Evolutionary conservation across 1,140 invertebrate genomes (phyloP).

Genomic region (Drosophila oshimai): DNA sequence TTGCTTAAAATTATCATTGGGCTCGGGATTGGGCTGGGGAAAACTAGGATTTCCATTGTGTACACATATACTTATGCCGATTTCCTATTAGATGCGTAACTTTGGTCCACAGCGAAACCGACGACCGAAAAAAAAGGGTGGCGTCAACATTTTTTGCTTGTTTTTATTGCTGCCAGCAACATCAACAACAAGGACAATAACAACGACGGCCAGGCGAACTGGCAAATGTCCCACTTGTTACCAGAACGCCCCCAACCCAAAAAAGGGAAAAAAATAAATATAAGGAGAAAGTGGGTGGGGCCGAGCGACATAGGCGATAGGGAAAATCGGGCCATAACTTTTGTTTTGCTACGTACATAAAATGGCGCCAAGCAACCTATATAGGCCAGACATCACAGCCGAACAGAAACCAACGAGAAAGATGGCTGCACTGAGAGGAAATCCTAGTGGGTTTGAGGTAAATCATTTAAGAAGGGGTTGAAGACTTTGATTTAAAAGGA

Average conservation of each 20-base stretch:
- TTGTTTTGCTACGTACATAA: constrained; percentile 80
- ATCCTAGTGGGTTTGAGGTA: background rate
- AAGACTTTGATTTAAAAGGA: too few relatives aligned
- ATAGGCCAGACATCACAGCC: constrained; percentile 67
- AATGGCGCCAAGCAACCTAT: constrained; percentile 79
- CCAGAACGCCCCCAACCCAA: constrained; percentile 38
- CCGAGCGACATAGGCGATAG: constrained; percentile 35
- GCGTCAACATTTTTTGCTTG: constrained; percentile 74
- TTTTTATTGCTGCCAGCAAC: constrained; percentile 77
- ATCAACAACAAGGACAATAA: constrained; percentile 46
- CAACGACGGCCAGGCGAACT: constrained; percentile 51
- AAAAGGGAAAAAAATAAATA: background rate
- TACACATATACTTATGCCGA: constrained; percentile 78
- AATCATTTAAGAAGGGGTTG: background rate
- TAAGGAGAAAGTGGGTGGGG: constrained; percentile 20
- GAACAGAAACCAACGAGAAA: constrained; percentile 27
- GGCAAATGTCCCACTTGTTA: constrained; percentile 79
- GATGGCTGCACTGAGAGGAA: constrained; percentile 8
- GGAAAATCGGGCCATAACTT: constrained; percentile 78
- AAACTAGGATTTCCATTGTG: constrained; percentile 66
- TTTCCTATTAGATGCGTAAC: constrained; percentile 61
- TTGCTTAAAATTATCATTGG: constrained; percentile 77
- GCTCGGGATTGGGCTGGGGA: background rate
- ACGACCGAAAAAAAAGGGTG: constrained; percentile 59
- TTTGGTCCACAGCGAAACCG: constrained; percentile 43